Evolutionary conservation across 2,888 invertebrate genomes (phyloP).

Genomic region (Icerya purchasi): DNA sequence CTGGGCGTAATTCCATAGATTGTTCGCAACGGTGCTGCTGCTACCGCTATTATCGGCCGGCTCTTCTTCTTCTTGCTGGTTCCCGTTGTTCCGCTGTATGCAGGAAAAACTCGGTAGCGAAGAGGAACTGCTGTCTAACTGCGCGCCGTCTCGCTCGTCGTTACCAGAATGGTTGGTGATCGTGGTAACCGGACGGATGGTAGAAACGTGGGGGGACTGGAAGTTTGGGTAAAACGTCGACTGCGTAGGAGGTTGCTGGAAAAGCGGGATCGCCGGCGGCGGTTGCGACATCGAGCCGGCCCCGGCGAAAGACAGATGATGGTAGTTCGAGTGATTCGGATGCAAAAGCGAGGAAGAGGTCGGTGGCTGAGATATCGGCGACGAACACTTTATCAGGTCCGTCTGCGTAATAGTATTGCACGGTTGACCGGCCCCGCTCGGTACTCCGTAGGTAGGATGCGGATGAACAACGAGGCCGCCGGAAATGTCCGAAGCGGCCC

Average conservation of each 20-base stretch:
- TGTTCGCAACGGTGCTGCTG: conserved; percentile 15
- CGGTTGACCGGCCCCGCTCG: conserved; percentile 28
- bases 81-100: conserved; percentile 3
- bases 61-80: no score
- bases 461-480: conserved; percentile 63
- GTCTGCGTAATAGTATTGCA: conserved; percentile 9
- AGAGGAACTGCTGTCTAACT: conserved; percentile 17
- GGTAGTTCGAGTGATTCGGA: conserved; percentile 15
- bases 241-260: conserved; percentile 20
- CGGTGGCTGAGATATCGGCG: conserved; percentile 13
- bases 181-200: conserved; percentile 21
- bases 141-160: not conserved
- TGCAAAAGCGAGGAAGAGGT: conserved; percentile 25
- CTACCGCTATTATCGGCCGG: conserved; percentile 24
- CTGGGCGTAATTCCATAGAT: not conserved
- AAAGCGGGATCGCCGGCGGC: conserved; percentile 12
- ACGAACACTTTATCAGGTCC: conserved; percentile 17
- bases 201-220: conserved; percentile 40
- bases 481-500: conserved; percentile 77
- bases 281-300: conserved; percentile 21
- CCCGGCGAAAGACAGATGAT: conserved; percentile 22
- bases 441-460: conserved; percentile 18
- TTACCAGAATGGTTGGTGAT: conserved; percentile 18
- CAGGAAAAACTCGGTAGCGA: conserved; percentile 42
- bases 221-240: conserved; percentile 55